A percentile compares a stretch with the other conserved stretches of the same genome.
phyloP scores from a whole-genome alignment of 2,113 vertebrate species.

The Python bivittatus region DNA sequence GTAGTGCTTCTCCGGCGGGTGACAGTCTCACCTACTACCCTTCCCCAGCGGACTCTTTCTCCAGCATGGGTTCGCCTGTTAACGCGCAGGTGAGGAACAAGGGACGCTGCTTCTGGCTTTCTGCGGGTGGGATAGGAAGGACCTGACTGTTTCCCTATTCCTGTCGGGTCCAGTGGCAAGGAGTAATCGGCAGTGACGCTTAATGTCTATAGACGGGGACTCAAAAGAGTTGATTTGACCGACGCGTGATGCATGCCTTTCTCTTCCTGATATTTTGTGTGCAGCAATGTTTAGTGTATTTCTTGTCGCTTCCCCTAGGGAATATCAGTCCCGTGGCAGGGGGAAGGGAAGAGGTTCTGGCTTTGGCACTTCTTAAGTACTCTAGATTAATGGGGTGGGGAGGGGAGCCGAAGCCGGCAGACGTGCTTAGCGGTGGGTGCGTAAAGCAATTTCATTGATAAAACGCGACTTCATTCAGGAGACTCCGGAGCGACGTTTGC shows the following conservation, averaged over 20 bases:
- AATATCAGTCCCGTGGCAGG: not conserved
- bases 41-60: conserved; percentile 88
- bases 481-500: conserved; percentile 95
- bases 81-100: conserved; percentile 83
- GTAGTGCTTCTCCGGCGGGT: conserved; percentile 88
- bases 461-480: conserved; percentile 97
- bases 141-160: not conserved
- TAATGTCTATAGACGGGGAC: not conserved
- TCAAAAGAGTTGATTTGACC: no score
- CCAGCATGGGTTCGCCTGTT: conserved; percentile 87
- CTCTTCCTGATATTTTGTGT: not conserved
- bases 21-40: conserved; percentile 86
- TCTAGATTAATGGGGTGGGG: not conserved
- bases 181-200: not conserved
- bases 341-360: not conserved
- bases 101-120: not conserved
- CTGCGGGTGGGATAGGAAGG: not conserved
- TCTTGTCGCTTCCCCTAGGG: not conserved
- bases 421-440: conserved; percentile 72
- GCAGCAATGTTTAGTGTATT: not conserved
- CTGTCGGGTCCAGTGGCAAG: not conserved
- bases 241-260: not conserved
- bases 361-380: not conserved
- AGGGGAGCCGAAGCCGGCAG: conserved; percentile 13
- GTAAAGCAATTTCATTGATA: conserved; percentile 95